These are phyloP conservation scores for Oligia latruncula DNA, from an alignment of 2,888 invertebrate genomes.

Conservation along the genomic window DNA sequence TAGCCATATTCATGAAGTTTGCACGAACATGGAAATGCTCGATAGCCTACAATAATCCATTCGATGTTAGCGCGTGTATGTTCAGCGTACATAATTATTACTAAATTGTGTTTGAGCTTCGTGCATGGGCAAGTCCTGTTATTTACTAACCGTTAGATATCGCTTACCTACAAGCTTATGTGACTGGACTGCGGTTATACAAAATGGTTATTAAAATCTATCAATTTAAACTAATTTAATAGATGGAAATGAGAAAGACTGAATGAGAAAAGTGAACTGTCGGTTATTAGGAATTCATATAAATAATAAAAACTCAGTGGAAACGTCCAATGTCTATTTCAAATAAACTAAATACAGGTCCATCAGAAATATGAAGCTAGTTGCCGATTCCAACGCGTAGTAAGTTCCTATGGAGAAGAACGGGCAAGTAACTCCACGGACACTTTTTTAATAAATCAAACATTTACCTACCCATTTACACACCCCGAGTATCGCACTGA, in stretches of 20 bases:
- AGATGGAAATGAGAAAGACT: neutral
- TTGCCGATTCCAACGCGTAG: no score
- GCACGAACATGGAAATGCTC: neutral
- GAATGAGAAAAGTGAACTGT: no score
- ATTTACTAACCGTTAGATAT: slow-evolving; percentile 11
- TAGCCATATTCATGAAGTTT: slow-evolving; percentile 19
- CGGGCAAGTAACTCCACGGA: neutral
- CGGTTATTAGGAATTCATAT: no score
- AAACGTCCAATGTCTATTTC: neutral
- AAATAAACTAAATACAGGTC: neutral
- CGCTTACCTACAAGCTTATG: slow-evolving; percentile 5
- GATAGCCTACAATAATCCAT: slow-evolving; percentile 19
- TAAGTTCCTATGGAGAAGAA: neutral
- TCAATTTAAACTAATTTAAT: neutral
- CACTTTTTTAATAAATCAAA: neutral
- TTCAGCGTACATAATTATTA: slow-evolving; percentile 25
- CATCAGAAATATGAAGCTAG: neutral
- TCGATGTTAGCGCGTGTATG: neutral
- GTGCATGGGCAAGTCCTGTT: slow-evolving; percentile 2
- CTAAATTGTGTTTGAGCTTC: slow-evolving; percentile 28
- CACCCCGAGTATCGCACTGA: neutral
- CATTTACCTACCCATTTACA: neutral
- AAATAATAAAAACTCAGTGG: neutral
- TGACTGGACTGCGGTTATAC: neutral
- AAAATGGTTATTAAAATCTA: slow-evolving; percentile 3